phyloP scores from a whole-genome alignment of 2,797 vertebrate species.

The Acomys russatus region DNA sequence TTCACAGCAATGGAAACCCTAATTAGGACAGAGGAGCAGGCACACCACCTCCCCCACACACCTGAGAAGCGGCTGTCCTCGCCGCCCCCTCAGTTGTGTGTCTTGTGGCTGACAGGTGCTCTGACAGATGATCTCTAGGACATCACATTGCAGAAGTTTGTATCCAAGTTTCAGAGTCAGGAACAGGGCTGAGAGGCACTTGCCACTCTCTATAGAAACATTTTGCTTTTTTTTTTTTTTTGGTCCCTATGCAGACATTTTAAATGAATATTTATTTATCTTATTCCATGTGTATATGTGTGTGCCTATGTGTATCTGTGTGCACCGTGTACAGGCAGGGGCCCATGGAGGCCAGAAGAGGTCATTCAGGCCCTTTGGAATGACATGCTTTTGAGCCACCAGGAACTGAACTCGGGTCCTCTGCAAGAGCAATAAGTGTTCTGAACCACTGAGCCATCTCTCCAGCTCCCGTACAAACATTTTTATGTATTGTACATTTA shows the following conservation, averaged over 20 bases:
- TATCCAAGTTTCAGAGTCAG: background rate
- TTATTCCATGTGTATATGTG: too few relatives aligned
- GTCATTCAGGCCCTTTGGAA: background rate
- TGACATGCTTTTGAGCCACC: too few relatives aligned
- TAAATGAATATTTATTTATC: background rate
- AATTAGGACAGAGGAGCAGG: background rate
- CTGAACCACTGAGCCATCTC: background rate
- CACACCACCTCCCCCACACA: accelerated
- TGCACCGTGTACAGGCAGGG: background rate
- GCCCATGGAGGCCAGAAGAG: background rate
- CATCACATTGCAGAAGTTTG: accelerated
- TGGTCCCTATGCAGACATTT: background rate
- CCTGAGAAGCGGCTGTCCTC: accelerated
- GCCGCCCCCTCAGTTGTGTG: accelerated
- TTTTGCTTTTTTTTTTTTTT: background rate
- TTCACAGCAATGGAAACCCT: background rate
- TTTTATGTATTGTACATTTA: background rate
- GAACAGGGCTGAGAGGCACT: accelerated
- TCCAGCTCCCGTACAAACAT: background rate
- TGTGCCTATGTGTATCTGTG: background rate
- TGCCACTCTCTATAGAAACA: background rate
- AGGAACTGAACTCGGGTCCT: background rate
- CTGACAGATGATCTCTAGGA: accelerated
- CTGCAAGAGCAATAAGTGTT: background rate
- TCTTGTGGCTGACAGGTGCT: accelerated